Evolutionary conservation across 2,888 invertebrate genomes (phyloP).

Genomic region (Alitta virens): DNA sequence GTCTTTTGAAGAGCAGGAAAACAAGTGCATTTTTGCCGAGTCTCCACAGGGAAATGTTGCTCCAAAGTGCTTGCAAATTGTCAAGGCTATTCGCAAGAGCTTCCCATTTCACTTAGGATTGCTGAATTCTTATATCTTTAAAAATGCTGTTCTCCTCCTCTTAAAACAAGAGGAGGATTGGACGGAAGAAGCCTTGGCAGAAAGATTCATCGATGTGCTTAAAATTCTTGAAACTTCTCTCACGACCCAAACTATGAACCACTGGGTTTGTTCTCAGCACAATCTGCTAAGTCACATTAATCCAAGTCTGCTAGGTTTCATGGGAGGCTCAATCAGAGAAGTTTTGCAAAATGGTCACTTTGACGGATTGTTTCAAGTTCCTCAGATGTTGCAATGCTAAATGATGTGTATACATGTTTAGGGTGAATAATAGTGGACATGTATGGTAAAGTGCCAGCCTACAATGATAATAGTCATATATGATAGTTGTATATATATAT

Average conservation of each 20-base stretch:
- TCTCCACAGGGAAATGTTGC: slow-evolving; percentile 5
- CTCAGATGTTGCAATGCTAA: no score
- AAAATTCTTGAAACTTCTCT: slow-evolving; percentile 13
- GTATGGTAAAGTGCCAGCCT: no score
- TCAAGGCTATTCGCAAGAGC: slow-evolving; percentile 24
- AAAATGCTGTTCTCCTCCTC: slow-evolving; percentile 19
- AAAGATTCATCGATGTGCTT: slow-evolving; percentile 22
- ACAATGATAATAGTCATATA: no score
- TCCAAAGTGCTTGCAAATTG: slow-evolving; percentile 17
- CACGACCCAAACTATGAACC: slow-evolving; percentile 4
- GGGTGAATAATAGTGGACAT: no score
- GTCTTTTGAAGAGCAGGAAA: slow-evolving; percentile 11
- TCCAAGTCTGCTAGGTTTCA: not conserved
- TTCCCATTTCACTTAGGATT: slow-evolving; percentile 21
- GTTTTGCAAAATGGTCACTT: not conserved
- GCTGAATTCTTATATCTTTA: slow-evolving; percentile 18
- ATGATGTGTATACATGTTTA: no score
- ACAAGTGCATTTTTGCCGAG: not conserved
- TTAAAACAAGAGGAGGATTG: slow-evolving; percentile 13
- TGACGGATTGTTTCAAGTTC: no score
- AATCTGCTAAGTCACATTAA: slow-evolving; percentile 18
- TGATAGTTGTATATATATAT: no score
- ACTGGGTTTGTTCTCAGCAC: slow-evolving; percentile 10
- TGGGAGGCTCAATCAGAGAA: slow-evolving; percentile 1
- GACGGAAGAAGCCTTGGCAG: slow-evolving; percentile 15